Percentiles rank a stretch among this genome's conserved stretches.
Conservation (phyloP, 2,113 vertebrate genomes). For the Origma solitaria region DNA sequence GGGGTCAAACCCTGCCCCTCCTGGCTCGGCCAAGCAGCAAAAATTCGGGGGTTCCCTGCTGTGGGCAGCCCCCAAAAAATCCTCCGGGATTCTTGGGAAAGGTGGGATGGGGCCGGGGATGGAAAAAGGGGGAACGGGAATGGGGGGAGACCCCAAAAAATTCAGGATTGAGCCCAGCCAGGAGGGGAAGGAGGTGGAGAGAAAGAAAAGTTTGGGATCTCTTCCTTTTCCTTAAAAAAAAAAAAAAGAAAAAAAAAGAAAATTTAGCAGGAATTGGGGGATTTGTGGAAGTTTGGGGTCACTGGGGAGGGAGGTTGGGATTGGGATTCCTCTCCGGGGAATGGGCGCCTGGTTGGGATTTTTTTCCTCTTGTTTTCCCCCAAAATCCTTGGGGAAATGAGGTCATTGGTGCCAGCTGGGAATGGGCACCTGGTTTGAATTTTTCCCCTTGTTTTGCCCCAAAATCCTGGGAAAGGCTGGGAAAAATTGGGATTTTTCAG, state of each 20-base stretch:
- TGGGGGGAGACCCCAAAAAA: accelerated
- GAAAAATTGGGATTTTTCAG: not conserved
- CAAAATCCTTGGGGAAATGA: not conserved
- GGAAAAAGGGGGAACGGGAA: not conserved
- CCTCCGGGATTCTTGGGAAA: not conserved
- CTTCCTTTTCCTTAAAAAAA: not conserved
- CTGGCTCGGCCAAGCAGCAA: not conserved
- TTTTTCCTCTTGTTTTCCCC: not conserved
- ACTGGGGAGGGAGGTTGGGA: not conserved
- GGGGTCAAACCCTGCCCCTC: not conserved
- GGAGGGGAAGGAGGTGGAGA: not conserved
- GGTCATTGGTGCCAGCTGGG: too few species aligned
- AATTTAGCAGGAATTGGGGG: accelerated
- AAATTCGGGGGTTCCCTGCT: not conserved
- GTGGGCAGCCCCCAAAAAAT: not conserved
- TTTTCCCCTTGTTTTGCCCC: not conserved
- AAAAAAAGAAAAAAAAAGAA: accelerated
- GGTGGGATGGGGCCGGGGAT: not conserved
- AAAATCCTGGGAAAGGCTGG: not conserved
- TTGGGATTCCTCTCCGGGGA: not conserved
- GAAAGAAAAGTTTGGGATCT: not conserved
- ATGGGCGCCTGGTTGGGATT: accelerated
- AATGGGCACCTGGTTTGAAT: not conserved
- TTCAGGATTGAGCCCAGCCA: not conserved
- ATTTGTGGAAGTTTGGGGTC: not conserved